Evolutionary conservation across 2,797 vertebrate species (phyloP).

Genomic region (Neopelma chrysocephalum): DNA sequence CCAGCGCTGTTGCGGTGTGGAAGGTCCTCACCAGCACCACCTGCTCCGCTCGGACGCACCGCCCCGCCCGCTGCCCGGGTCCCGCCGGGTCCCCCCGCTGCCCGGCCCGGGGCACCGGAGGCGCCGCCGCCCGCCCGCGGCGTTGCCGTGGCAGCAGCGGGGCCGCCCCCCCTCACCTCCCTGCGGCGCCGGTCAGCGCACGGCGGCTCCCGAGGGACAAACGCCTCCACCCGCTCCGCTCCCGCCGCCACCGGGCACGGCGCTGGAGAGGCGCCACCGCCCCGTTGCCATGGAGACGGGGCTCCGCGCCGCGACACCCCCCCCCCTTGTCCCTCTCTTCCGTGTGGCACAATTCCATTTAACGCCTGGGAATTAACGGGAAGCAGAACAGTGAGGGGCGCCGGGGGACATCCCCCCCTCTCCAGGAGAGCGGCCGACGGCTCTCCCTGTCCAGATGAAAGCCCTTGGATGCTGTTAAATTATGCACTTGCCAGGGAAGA

Average conservation of each 20-base stretch:
- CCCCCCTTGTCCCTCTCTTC: not conserved
- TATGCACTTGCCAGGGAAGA: not conserved
- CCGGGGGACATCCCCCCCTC: no score
- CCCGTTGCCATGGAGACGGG: not conserved
- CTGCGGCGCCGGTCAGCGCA: not conserved
- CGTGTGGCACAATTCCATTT: accelerated
- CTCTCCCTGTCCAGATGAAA: not conserved
- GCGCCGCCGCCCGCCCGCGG: not conserved
- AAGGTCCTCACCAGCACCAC: not conserved
- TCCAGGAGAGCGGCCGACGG: not conserved
- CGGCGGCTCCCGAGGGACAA: not conserved
- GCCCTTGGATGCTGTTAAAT: not conserved
- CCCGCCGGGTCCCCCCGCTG: not conserved
- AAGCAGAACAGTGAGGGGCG: accelerated
- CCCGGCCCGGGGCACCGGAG: not conserved
- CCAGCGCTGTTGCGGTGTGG: no score
- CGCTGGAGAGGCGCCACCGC: not conserved
- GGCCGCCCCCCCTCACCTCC: not conserved
- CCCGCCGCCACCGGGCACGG: not conserved
- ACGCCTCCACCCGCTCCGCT: no score
- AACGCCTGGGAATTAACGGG: not conserved
- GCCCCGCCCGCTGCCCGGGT: not conserved
- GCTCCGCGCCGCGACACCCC: accelerated
- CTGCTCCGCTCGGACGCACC: not conserved
- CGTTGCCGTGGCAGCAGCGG: constrained; percentile 39